phyloP scores from a whole-genome alignment of 1,140 invertebrate species.

The Leptoteleia sp. region DNA sequence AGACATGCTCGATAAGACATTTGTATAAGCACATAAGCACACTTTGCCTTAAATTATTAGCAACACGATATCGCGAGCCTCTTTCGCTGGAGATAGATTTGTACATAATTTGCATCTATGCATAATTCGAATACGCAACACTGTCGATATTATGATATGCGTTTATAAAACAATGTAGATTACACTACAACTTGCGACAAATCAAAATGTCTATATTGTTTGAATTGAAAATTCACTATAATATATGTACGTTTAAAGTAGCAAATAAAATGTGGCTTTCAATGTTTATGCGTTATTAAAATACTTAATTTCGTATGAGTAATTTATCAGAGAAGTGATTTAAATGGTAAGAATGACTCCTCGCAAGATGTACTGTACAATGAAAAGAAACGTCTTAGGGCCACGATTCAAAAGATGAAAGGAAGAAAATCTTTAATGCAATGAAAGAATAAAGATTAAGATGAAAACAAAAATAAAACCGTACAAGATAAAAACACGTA shows the following conservation, averaged over 20 bases:
- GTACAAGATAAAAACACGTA: slow-evolving; percentile 16
- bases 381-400: too few relatives aligned
- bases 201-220: too few relatives aligned
- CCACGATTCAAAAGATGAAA: slow-evolving; percentile 21
- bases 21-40: slow-evolving; percentile 27
- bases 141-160: slow-evolving; percentile 48
- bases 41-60: slow-evolving; percentile 38
- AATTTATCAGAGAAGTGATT: too few relatives aligned
- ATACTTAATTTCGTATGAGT: not conserved
- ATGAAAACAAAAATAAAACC: slow-evolving; percentile 8
- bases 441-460: slow-evolving; percentile 1
- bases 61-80: not conserved
- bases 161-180: slow-evolving; percentile 26
- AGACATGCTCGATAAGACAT: not conserved
- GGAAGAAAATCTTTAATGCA: slow-evolving; percentile 3
- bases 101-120: slow-evolving; percentile 8
- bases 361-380: slow-evolving; percentile 14
- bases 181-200: slow-evolving; percentile 19
- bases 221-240: too few relatives aligned
- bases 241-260: too few relatives aligned
- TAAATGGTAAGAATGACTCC: too few relatives aligned
- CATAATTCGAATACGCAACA: slow-evolving; percentile 54
- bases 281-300: too few relatives aligned
- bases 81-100: not conserved
- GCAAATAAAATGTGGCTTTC: too few relatives aligned